Evolutionary conservation across 2,888 invertebrate species (phyloP).

Genomic region (Erebia epiphron): DNA sequence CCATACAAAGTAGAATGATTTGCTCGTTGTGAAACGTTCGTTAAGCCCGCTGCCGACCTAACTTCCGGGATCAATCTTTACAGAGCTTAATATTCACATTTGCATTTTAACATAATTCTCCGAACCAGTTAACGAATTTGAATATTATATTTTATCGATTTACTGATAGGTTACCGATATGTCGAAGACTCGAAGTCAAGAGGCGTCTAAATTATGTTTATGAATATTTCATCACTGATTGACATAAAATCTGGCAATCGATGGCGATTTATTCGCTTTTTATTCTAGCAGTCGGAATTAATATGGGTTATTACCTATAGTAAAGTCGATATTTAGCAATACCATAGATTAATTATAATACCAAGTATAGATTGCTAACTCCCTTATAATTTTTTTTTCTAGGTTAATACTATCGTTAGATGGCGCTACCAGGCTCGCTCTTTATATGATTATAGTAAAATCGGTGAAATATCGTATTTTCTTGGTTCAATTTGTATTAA

Average conservation of each 20-base stretch:
- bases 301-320: slow-evolving; percentile 30
- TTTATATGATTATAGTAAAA: no score
- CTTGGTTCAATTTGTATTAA: no score
- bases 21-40: slow-evolving; percentile 11
- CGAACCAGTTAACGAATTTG: slow-evolving; percentile 41
- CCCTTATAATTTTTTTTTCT: no score
- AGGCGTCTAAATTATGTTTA: slow-evolving; percentile 46
- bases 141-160: slow-evolving; percentile 40
- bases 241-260: slow-evolving; percentile 41
- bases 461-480: no score
- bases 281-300: slow-evolving; percentile 29
- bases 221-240: slow-evolving; percentile 45
- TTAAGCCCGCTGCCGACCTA: slow-evolving; percentile 23
- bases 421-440: no score
- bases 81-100: slow-evolving; percentile 28
- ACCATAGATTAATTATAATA: no score
- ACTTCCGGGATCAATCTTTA: slow-evolving; percentile 36
- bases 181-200: slow-evolving; percentile 38
- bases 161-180: slow-evolving; percentile 43
- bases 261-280: slow-evolving; percentile 36
- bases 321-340: slow-evolving; percentile 23
- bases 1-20: background rate
- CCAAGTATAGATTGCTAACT: no score
- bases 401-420: no score
- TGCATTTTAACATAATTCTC: slow-evolving; percentile 39